Evolutionary conservation across 2,888 invertebrate genomes (phyloP), one percentile per base, ranked within the genome.

Genomic region (Nymphalis c-album): DNA sequence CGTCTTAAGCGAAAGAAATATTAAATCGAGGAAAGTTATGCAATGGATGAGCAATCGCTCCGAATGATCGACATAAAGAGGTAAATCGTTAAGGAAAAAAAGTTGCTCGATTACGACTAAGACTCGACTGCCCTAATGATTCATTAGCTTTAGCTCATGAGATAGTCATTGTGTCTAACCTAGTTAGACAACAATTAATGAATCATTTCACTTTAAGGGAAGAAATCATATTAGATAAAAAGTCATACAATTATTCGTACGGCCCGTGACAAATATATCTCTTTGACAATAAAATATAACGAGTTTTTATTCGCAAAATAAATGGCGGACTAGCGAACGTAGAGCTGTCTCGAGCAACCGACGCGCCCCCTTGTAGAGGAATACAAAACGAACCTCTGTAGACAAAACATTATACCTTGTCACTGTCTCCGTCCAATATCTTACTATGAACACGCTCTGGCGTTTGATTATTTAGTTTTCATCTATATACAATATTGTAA

Each of bases 251-350:
- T 86, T 89, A 90, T 87, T 88, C 82, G 85, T 83, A 84, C 79
- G 79, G 81, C 80, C 85, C 88, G 87, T 86, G 88, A 87, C 87
- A 90, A 88, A 91, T 88, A 90, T 85, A 87, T 88, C 89, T 89
- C 85, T 84, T 86, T 85, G 85, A 90, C 86, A 89, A 90, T 89
- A 89, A 90, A 90, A 88, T 91, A 88, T 86, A 86, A 80, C 78
- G 82, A 85, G 85, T 88, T 90, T 89, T 87, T 90, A 88, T 84
- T 83, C 84, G 82, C 82, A 75, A 74, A 81, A 79, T 77, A 79
- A 80, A 55, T 35, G 31, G n/a, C 76, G 81, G 80, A 78, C 84
- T 78, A 82, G 85, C 79, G 83, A 85, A 84, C 84, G 87, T 82
- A 86, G 87, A 88, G 82, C 87, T 86, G 90, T 89, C 91, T 86